phyloP scores from a whole-genome alignment of 2,113 vertebrate genomes.

The Embiotoca jacksoni region DNA sequence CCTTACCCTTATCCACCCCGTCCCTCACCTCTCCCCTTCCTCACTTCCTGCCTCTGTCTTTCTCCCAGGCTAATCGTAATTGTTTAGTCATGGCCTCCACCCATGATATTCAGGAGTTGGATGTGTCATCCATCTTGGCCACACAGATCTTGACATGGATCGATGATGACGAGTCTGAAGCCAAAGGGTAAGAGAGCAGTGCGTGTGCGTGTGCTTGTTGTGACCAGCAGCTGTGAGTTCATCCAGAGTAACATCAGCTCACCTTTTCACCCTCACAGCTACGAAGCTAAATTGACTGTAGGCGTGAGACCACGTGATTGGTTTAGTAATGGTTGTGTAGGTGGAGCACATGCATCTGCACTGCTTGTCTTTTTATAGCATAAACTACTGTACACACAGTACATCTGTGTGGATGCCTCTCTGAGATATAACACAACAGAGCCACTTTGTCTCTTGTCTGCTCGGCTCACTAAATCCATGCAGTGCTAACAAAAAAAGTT shows the following conservation, averaged over 20 bases:
- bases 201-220: slow-evolving; percentile 11
- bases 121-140: slow-evolving; percentile 96
- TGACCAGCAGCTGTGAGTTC: slow-evolving; percentile 19
- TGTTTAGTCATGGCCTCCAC: slow-evolving; percentile 98
- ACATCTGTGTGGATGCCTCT: neutral
- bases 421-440: too few relatives aligned
- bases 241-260: slow-evolving; percentile 28
- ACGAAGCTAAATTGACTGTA: slow-evolving; percentile 22
- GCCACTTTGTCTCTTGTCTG: too few relatives aligned
- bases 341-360: slow-evolving; percentile 13
- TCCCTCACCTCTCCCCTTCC: neutral
- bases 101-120: slow-evolving; percentile 97
- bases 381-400: too few relatives aligned
- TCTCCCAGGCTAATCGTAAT: slow-evolving; percentile 94
- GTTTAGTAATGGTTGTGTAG: slow-evolving; percentile 24
- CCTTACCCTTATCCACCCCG: neutral
- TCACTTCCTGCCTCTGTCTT: slow-evolving; percentile 21
- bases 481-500: too few relatives aligned
- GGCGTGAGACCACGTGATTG: neutral
- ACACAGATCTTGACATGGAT: slow-evolving; percentile 97
- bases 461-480: too few relatives aligned
- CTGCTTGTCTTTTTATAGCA: neutral
- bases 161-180: slow-evolving; percentile 94
- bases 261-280: slow-evolving; percentile 31
- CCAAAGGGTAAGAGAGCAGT: slow-evolving; percentile 88